Percentiles rank a stretch among this genome's conserved stretches.
phyloP scores from a whole-genome alignment of 2,888 invertebrate genomes.

The Salpingus planirostris region DNA sequence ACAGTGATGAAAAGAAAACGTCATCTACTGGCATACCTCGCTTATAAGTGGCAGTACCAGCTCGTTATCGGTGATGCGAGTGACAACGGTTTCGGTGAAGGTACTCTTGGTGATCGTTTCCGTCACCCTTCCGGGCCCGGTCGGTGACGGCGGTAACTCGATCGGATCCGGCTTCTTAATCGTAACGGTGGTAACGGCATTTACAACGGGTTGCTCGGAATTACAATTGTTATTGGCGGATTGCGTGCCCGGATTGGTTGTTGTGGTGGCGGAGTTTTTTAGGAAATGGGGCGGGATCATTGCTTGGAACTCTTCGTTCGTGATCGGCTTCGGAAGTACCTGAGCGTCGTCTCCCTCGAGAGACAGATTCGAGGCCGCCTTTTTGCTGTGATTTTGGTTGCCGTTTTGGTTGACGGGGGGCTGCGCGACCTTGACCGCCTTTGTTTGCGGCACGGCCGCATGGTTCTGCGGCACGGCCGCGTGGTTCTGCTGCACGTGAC shows the following conservation, averaged over 20 bases:
- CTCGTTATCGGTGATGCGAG: constrained; percentile 87
- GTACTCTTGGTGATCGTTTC: constrained; percentile 95
- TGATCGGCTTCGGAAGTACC: constrained; percentile 69
- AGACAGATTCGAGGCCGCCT: constrained; percentile 45
- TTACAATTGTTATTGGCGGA: constrained; percentile 19
- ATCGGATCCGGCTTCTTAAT: constrained; percentile 66
- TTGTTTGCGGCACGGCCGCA: too few species aligned
- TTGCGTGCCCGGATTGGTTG: constrained; percentile 4
- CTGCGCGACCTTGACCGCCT: constrained; percentile 9
- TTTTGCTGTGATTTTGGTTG: constrained; percentile 34
- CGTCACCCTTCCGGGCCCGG: constrained; percentile 77
- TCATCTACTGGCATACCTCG: constrained; percentile 82
- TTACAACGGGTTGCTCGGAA: constrained; percentile 31
- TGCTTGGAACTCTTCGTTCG: constrained; percentile 91
- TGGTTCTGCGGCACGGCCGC: constrained; percentile 1
- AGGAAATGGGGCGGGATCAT: constrained; percentile 91
- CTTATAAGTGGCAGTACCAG: constrained; percentile 76
- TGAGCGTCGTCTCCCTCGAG: constrained; percentile 45
- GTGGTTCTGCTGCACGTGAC: too few species aligned
- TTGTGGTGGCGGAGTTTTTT: too few species aligned
- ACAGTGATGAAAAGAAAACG: too few species aligned
- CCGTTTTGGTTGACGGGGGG: constrained; percentile 17
- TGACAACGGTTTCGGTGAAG: constrained; percentile 91
- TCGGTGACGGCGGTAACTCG: constrained; percentile 75
- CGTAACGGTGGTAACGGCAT: constrained; percentile 68